Percentiles rank a stretch among this genome's conserved stretches.
phyloP scores from a whole-genome alignment of 2,888 invertebrate species.

The Drosophila maculinotata region DNA sequence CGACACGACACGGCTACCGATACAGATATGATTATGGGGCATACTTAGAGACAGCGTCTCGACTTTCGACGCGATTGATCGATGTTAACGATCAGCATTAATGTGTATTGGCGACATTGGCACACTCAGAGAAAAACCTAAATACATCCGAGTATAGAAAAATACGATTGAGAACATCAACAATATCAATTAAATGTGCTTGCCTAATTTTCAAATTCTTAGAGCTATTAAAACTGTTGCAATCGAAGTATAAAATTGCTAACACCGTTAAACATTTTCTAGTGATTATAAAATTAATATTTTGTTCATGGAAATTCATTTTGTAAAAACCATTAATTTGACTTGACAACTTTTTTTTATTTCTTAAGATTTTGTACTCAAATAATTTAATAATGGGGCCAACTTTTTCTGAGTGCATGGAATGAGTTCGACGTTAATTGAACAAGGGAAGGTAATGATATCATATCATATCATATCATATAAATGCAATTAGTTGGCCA shows the following conservation, averaged over 20 bases:
- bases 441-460: constrained; percentile 2
- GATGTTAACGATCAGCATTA: constrained; percentile 42
- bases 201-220: too few species aligned
- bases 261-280: too few species aligned
- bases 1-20: constrained; percentile 29
- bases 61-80: constrained; percentile 57
- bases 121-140: constrained; percentile 3
- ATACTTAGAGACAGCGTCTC: constrained; percentile 17
- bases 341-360: not conserved
- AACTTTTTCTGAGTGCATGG: not conserved
- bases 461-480: constrained; percentile 44
- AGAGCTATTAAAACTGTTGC: too few species aligned
- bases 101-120: constrained; percentile 16
- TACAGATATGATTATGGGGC: constrained; percentile 38
- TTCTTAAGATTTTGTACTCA: not conserved
- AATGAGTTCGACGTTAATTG: constrained; percentile 26
- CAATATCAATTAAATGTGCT: too few species aligned
- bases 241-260: too few species aligned
- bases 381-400: too few species aligned
- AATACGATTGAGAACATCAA: too few species aligned
- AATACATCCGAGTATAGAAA: too few species aligned
- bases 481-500: constrained; percentile 75
- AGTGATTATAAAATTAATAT: too few species aligned
- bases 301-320: too few species aligned
- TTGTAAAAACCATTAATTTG: not conserved